Conservation (phyloP, 2,888 invertebrate genomes). For the Drosophila macrospina region DNA sequence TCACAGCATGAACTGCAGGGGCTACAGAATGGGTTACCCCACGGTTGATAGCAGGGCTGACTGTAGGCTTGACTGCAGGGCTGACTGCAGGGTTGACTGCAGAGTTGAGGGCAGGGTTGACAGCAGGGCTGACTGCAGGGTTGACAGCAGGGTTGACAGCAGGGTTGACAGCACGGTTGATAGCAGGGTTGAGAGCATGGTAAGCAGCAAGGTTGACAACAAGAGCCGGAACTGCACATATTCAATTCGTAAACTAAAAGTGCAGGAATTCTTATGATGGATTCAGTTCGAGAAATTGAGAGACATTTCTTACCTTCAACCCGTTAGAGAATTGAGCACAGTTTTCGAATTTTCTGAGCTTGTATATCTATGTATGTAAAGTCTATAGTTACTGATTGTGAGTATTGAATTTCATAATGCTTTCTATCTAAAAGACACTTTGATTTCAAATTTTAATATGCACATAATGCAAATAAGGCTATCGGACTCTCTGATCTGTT, state of each 20-base stretch:
- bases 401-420: conserved; percentile 8
- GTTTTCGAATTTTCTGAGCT: conserved; percentile 35
- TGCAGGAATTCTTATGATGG: neutral
- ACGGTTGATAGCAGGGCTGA: conserved; percentile 46
- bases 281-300: neutral
- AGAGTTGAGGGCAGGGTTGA: conserved; percentile 32
- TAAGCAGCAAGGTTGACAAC: conserved; percentile 41
- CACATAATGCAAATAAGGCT: neutral
- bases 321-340: conserved; percentile 67
- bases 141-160: conserved; percentile 48
- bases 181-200: conserved; percentile 43
- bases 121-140: conserved; percentile 42
- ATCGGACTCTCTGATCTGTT: neutral
- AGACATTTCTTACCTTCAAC: conserved; percentile 48
- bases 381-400: neutral
- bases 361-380: too few species aligned
- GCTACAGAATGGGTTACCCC: conserved; percentile 36
- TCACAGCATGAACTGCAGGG: conserved; percentile 38
- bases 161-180: conserved; percentile 35
- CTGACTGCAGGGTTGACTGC: conserved; percentile 39
- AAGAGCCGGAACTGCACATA: conserved; percentile 61
- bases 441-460: neutral
- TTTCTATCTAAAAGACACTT: neutral
- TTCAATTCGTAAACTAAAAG: conserved; percentile 36
- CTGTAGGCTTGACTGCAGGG: conserved; percentile 52